Evolutionary conservation across 2,113 vertebrate genomes (phyloP), one percentile per base, ranked within the genome.

Genomic region (Bambusicola thoracicus): DNA sequence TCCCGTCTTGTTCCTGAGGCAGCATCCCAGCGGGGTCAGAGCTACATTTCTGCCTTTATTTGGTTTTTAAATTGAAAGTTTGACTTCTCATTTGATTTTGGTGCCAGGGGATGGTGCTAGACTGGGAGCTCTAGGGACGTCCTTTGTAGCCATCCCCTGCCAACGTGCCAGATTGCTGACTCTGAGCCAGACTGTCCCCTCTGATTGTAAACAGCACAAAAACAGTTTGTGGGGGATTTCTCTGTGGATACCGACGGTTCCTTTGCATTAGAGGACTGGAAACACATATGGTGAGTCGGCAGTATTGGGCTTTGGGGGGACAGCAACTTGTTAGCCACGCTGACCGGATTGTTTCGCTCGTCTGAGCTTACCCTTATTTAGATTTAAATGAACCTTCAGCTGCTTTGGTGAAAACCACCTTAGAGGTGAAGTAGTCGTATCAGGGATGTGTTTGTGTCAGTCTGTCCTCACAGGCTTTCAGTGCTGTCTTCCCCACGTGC

Each of bases 131-230:
- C 92, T 34, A 68, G 76, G 92, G 91, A 93, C 58, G 65, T 91
- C 69, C 85, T 94, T 86, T 88, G 85, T 94, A 95, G 76, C 61
- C 36, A 81, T 80, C 76, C 94, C 82, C 73, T 94, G 93, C 94
- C 92, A 95, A 61, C 0, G 1, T 84, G 67, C 69, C 92, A 92
- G 87, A 91, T 92, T 94, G 85, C 94, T 86, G 87, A 90, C 36
- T 91, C 77, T 30, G 43, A 92, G 93, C 91, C 90, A 94, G 11
- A 88, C 65, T 93, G 91, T 91, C 91, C 94, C 85, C 62, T 94
- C 87, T 86, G 92, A 88, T 95, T 89, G 92, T 73, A 92, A 95
- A 81, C 61, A 82, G 77, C 73, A 53, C 65, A 72, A 32, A 91
- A 87, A 75, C 91, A 93, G 82, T 94, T 92, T 84, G 91, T 83